Evolutionary conservation across 2,888 invertebrate species (phyloP).

Genomic region (Ashinkailepas kermadecensis): DNA sequence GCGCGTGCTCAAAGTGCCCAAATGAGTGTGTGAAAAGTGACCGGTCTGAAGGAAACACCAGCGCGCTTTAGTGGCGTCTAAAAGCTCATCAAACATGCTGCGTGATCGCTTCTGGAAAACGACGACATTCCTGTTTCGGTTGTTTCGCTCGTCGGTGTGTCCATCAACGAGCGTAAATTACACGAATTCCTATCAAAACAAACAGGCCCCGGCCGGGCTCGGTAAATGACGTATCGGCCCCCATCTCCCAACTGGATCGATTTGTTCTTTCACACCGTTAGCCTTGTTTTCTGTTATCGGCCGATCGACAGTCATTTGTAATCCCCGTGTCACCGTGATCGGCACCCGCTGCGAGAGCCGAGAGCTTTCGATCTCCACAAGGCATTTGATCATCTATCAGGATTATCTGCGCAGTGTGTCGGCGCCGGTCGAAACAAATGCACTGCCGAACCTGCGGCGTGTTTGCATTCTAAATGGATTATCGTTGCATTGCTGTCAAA

Average conservation of each 20-base stretch:
- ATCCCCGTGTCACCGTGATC: not conserved
- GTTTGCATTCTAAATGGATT: not conserved
- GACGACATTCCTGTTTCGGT: not conserved
- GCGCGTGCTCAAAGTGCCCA: not conserved
- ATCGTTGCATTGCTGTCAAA: not conserved
- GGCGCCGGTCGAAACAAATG: not conserved
- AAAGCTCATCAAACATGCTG: not conserved
- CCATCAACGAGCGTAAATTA: constrained; percentile 8
- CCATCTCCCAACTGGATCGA: not conserved
- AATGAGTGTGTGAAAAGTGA: constrained; percentile 9
- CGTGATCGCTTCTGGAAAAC: not conserved
- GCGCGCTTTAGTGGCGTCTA: not conserved
- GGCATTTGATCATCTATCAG: not conserved
- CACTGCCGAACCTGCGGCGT: not conserved
- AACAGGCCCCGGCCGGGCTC: not conserved
- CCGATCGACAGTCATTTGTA: constrained; percentile 7
- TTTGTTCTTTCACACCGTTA: not conserved
- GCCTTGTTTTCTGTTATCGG: constrained; percentile 17
- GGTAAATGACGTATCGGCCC: not conserved
- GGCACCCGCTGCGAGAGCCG: not conserved
- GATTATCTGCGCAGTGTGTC: not conserved
- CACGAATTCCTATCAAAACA: constrained; percentile 17
- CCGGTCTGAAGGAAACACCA: not conserved
- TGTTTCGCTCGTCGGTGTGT: not conserved
- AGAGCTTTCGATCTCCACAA: not conserved